Percentiles rank a stretch among this genome's conserved stretches.
phyloP scores from a whole-genome alignment of 2,113 vertebrate species.

The Microtus ochrogaster region DNA sequence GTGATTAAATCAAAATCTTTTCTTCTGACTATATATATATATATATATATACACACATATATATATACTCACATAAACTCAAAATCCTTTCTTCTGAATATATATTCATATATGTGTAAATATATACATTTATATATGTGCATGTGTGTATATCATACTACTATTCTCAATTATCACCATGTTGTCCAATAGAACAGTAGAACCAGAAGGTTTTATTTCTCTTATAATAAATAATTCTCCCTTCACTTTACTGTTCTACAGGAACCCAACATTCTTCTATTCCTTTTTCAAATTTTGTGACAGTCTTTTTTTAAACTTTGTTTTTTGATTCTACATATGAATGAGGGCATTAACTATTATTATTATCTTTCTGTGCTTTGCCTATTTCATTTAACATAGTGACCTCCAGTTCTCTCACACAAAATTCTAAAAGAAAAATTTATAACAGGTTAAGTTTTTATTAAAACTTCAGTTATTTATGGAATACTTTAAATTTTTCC shows the following conservation, averaged over 20 bases:
- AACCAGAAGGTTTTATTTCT: background rate
- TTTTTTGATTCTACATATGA: background rate
- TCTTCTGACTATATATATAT: background rate
- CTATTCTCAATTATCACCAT: background rate
- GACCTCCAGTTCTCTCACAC: too few species aligned
- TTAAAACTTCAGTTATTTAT: background rate
- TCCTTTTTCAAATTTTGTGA: background rate
- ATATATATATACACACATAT: too few species aligned
- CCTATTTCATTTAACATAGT: background rate
- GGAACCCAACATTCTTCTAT: background rate
- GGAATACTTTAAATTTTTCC: background rate
- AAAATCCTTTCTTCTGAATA: background rate
- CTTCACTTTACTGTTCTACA: background rate
- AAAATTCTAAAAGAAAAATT: background rate
- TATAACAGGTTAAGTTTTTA: background rate
- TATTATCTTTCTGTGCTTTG: background rate
- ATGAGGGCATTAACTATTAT: background rate
- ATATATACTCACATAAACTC: background rate
- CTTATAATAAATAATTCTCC: background rate
- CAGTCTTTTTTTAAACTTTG: background rate
- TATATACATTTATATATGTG: background rate
- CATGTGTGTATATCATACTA: background rate
- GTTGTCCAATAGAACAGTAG: background rate
- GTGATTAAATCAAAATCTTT: background rate
- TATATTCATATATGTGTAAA: background rate